A percentile compares a stretch with the other conserved stretches of the same genome.
Conservation (phyloP, 2,888 invertebrate genomes). For the Pyralis farinalis region DNA sequence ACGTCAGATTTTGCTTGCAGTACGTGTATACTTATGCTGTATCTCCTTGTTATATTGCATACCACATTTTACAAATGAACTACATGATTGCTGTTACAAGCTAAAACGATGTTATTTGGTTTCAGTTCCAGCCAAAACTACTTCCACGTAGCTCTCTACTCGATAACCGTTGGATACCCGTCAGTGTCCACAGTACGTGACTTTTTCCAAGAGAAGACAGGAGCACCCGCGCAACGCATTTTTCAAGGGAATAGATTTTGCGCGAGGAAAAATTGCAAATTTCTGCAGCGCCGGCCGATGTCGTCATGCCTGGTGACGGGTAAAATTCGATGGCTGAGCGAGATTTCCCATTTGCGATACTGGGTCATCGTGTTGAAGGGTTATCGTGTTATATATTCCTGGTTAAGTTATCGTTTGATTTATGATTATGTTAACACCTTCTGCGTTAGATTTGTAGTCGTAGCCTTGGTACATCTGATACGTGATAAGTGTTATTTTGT, state of each 20-base stretch:
- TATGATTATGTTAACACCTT: background rate
- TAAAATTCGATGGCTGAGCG: slow-evolving; percentile 43
- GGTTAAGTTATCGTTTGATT: slow-evolving; percentile 13
- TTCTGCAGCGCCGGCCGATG: slow-evolving; percentile 33
- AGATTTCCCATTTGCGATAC: slow-evolving; percentile 36
- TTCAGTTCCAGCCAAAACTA: background rate
- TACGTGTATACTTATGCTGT: no score
- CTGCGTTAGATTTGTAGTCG: background rate
- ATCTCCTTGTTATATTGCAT: no score
- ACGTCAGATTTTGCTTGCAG: no score
- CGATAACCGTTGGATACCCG: slow-evolving; percentile 47
- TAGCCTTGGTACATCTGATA: no score
- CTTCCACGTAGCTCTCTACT: slow-evolving; percentile 23
- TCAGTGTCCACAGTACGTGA: slow-evolving; percentile 62
- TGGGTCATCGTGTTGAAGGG: slow-evolving; percentile 8
- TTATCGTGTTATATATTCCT: slow-evolving; percentile 16
- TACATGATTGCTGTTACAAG: no score
- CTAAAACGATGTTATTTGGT: no score
- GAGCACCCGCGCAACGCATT: slow-evolving; percentile 39
- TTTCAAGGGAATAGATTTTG: slow-evolving; percentile 47
- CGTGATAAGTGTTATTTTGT: no score
- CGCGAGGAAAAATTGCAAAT: slow-evolving; percentile 51
- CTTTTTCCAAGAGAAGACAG: slow-evolving; percentile 44
- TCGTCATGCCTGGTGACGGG: slow-evolving; percentile 38
- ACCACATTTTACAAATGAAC: no score